These are phyloP conservation scores for Gymnosoma rotundatum DNA, from an alignment of 2,888 invertebrate genomes.

Conservation along the genomic window DNA sequence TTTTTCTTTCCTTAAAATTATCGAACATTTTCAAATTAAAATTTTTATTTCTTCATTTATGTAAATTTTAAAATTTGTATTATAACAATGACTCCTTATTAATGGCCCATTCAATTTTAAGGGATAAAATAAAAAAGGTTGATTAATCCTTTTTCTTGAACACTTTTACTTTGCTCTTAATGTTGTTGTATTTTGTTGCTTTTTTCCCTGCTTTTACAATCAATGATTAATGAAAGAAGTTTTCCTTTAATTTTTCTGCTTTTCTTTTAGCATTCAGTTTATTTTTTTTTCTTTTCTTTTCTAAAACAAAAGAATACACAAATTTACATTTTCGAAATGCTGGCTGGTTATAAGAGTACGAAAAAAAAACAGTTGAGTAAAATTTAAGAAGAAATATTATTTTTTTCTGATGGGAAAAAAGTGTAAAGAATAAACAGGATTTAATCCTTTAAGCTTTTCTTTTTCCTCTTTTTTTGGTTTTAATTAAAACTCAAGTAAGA, in stretches of 20 bases:
- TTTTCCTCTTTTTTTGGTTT: conserved; percentile 24
- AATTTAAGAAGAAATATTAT: conserved; percentile 17
- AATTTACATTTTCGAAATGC: conserved; percentile 5
- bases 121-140: conserved; percentile 37
- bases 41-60: conserved; percentile 6
- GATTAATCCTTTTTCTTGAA: conserved; percentile 57
- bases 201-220: conserved; percentile 46
- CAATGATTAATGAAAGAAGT: conserved; percentile 66
- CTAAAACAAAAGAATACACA: conserved; percentile 21
- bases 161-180: conserved; percentile 20
- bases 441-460: conserved; percentile 40
- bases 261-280: conserved; percentile 14
- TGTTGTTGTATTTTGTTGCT: conserved; percentile 1
- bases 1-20: too few species aligned
- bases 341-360: not conserved
- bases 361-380: not conserved
- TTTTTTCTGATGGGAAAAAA: not conserved
- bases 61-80: conserved; percentile 4
- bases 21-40: not conserved
- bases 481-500: conserved; percentile 62
- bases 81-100: conserved; percentile 37
- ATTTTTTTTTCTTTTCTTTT: not conserved
- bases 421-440: conserved; percentile 5
- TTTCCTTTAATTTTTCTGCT: conserved; percentile 35
- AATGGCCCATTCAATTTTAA: conserved; percentile 48